phyloP scores from a whole-genome alignment of 2,797 vertebrate species.

The Pseudotriccus pelzelni region DNA sequence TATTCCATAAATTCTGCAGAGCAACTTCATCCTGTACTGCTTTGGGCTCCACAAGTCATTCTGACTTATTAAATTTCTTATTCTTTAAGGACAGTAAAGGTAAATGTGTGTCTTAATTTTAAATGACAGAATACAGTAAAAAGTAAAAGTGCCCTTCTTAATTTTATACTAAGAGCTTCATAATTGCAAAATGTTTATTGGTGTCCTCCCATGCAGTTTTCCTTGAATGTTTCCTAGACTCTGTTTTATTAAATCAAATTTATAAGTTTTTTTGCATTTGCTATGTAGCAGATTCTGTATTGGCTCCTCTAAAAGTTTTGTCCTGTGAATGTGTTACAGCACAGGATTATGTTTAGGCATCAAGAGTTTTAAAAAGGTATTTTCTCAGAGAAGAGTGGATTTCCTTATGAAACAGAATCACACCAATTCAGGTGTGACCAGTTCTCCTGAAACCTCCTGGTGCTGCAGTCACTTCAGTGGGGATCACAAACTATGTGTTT shows the following conservation, averaged over 20 bases:
- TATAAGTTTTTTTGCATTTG: background rate
- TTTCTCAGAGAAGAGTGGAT: background rate
- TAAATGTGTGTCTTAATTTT: background rate
- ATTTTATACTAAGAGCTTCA: background rate
- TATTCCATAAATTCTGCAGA: background rate
- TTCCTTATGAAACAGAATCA: background rate
- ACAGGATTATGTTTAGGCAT: background rate
- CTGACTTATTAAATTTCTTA: background rate
- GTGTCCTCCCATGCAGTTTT: background rate
- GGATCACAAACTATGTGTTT: background rate
- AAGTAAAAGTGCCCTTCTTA: background rate
- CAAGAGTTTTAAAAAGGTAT: background rate
- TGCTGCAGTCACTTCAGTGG: background rate
- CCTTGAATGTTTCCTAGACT: background rate
- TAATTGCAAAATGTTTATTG: background rate
- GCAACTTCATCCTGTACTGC: background rate
- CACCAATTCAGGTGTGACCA: background rate
- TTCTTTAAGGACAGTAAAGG: background rate
- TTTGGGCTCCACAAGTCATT: background rate
- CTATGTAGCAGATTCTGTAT: background rate
- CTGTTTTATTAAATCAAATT: background rate
- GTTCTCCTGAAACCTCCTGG: background rate
- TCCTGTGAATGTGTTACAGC: background rate
- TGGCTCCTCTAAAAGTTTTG: background rate
- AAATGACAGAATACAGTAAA: background rate